Conservation (phyloP, 2,797 vertebrate species). For the Xiphorhynchus erythropygius region DNA sequence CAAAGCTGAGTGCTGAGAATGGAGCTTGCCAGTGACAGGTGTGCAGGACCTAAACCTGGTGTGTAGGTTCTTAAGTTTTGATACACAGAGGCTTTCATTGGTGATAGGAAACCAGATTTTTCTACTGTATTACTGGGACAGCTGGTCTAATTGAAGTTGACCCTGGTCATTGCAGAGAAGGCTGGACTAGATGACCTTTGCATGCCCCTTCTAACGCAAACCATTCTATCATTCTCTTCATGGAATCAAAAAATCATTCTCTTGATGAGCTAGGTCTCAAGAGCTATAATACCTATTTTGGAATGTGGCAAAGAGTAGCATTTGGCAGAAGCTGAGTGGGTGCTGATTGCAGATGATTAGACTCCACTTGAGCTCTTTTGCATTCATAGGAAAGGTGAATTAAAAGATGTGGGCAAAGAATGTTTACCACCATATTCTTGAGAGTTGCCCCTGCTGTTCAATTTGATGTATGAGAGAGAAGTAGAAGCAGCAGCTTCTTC, state of each 20-base stretch:
- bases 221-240: background rate
- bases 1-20: background rate
- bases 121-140: background rate
- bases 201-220: background rate
- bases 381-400: background rate
- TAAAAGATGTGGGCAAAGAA: background rate
- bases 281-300: background rate
- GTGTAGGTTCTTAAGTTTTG: background rate
- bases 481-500: background rate
- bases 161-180: background rate
- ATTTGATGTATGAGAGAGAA: background rate
- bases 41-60: background rate
- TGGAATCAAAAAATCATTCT: background rate
- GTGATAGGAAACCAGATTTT: background rate
- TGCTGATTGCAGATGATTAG: background rate
- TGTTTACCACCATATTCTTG: fast-evolving
- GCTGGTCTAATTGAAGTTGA: background rate
- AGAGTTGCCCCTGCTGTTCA: background rate
- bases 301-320: background rate
- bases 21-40: background rate
- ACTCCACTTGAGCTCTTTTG: background rate
- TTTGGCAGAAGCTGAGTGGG: background rate
- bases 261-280: background rate
- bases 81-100: background rate
- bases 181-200: background rate